Conservation (phyloP, 2,797 vertebrate species). For the Sitta carolinensis region DNA sequence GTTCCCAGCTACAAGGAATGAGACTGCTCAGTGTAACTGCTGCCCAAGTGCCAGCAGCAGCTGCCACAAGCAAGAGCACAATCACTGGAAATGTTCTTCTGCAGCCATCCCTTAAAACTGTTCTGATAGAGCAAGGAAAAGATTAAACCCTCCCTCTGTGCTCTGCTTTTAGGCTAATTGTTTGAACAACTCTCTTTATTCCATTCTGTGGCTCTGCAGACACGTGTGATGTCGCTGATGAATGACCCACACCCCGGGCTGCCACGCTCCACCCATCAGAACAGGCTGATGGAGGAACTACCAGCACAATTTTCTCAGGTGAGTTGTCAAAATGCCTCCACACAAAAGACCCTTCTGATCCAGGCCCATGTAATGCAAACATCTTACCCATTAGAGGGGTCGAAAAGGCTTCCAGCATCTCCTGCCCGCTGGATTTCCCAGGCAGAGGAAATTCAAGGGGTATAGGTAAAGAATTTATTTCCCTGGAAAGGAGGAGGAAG, state of each 20-base stretch:
- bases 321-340: background rate
- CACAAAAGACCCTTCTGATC: background rate
- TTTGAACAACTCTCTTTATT: background rate
- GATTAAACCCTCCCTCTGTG: background rate
- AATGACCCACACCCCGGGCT: background rate
- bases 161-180: background rate
- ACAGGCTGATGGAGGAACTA: background rate
- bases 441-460: background rate
- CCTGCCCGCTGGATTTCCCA: conserved; percentile 28
- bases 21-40: background rate
- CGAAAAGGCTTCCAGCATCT: conserved; percentile 17
- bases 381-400: background rate
- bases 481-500: background rate
- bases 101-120: background rate
- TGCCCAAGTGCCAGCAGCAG: background rate
- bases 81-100: background rate
- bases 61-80: background rate
- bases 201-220: background rate
- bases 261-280: background rate
- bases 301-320: background rate
- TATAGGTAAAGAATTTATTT: background rate
- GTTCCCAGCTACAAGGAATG: background rate
- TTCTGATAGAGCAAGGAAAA: background rate
- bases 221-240: background rate
- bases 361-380: background rate